These are phyloP conservation scores for Dinothrombium tinctorium DNA, from an alignment of 1,140 invertebrate genomes.

Conservation along the genomic window DNA sequence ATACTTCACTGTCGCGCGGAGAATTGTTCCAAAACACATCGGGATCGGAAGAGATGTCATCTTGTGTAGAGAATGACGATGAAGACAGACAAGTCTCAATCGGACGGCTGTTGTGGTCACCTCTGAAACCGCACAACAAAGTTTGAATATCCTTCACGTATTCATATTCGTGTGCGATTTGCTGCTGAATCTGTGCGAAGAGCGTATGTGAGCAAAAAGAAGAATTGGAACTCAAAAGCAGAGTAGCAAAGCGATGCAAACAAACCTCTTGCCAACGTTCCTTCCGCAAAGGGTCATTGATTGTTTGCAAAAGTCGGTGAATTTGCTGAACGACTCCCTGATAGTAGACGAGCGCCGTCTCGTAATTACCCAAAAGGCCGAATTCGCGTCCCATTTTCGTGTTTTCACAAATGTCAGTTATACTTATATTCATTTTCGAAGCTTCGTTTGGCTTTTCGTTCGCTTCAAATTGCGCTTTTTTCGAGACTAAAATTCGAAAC, in stretches of 20 bases:
- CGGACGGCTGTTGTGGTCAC: conserved; percentile 23
- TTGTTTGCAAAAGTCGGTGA: conserved; percentile 50
- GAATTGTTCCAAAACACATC: conserved; percentile 27
- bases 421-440: conserved; percentile 44
- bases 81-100: conserved; percentile 13
- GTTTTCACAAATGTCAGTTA: conserved; percentile 72
- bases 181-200: conserved; percentile 47
- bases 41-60: conserved; percentile 22
- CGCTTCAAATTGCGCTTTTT: too few relatives aligned
- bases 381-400: conserved; percentile 77
- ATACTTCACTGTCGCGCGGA: neutral
- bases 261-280: conserved; percentile 63
- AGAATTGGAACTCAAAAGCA: conserved; percentile 10
- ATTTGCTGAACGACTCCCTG: conserved; percentile 77
- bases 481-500: too few relatives aligned
- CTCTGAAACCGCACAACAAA: conserved; percentile 32
- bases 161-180: conserved; percentile 69
- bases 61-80: conserved; percentile 13
- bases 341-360: conserved; percentile 78
- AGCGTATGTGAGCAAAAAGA: neutral
- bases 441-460: neutral
- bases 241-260: conserved; percentile 5
- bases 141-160: conserved; percentile 56
- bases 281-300: conserved; percentile 50
- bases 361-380: conserved; percentile 83